Conservation (phyloP, 1,140 invertebrate species). For the Leptinotarsa undecemlineata region DNA sequence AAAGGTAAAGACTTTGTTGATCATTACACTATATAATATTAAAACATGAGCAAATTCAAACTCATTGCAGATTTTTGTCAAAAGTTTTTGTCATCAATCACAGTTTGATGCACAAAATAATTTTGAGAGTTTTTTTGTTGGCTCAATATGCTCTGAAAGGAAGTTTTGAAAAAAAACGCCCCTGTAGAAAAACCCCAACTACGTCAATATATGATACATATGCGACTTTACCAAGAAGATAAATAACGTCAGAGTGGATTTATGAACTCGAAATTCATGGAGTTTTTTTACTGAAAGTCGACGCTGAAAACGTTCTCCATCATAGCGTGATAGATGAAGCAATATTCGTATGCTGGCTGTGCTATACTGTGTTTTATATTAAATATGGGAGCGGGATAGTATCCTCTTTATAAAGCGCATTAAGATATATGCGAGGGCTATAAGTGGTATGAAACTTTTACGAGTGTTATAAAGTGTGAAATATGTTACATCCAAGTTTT, state of each 20-base stretch:
- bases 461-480: background rate
- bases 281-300: background rate
- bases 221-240: background rate
- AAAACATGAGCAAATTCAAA: too few species aligned
- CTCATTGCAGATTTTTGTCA: too few species aligned
- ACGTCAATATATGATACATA: background rate
- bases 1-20: too few species aligned
- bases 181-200: background rate
- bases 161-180: too few species aligned
- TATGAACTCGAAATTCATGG: background rate
- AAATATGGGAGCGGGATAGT: background rate
- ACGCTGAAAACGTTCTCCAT: background rate
- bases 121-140: too few species aligned
- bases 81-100: too few species aligned
- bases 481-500: background rate
- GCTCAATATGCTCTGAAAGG: too few species aligned
- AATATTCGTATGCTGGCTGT: slow-evolving; percentile 3
- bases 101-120: too few species aligned
- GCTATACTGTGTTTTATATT: slow-evolving; percentile 4
- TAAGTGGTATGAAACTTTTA: background rate
- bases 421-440: background rate
- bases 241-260: slow-evolving; percentile 1
- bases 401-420: background rate
- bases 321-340: background rate
- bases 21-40: too few species aligned